Conservation (phyloP, 2,797 vertebrate genomes). For the Sebastes hubbsi region DNA sequence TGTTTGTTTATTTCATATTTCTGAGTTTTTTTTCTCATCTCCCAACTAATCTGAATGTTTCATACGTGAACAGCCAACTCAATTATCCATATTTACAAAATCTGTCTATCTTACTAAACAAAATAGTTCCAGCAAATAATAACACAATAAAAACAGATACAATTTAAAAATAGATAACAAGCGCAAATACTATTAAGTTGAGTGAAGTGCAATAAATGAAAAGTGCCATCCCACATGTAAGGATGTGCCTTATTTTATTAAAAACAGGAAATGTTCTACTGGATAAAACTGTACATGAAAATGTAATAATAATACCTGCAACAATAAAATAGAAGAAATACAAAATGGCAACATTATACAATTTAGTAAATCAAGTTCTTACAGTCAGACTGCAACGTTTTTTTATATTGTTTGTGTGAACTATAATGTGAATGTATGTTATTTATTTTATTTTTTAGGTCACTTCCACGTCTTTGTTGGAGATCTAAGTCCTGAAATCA, state of each 20-base stretch:
- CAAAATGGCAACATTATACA: background rate
- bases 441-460: slow-evolving; percentile 70
- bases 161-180: background rate
- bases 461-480: slow-evolving; percentile 99
- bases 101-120: background rate
- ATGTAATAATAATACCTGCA: background rate
- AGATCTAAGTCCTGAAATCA: slow-evolving; percentile 98
- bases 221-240: no score
- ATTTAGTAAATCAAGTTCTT: background rate
- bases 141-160: background rate
- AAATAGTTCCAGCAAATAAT: background rate
- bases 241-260: no score
- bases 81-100: background rate
- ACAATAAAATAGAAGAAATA: background rate
- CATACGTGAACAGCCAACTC: background rate
- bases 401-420: background rate
- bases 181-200: background rate
- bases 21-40: background rate
- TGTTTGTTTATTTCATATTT: background rate
- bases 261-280: background rate
- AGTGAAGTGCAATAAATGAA: background rate
- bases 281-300: background rate
- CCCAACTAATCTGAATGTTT: background rate
- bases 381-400: background rate
- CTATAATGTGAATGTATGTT: background rate